Evolutionary conservation across 2,797 vertebrate genomes (phyloP), one percentile per base, ranked within the genome.

Genomic region (Ficedula albicollis): DNA sequence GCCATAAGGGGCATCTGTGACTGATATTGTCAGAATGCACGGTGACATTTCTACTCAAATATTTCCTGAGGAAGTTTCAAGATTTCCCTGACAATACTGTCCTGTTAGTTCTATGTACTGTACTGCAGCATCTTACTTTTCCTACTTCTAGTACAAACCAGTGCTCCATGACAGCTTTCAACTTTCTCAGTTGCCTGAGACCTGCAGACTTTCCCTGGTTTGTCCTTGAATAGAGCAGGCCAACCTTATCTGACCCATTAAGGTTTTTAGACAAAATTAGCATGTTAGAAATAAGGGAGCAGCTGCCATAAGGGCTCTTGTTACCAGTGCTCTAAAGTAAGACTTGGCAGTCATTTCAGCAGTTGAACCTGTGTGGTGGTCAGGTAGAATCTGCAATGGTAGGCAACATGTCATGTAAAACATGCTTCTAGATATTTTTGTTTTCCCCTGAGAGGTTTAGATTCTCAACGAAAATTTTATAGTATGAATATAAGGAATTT

Each of bases 131-230:
- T 60, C 41, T 72, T 55, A 26, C 18, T 68, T 84, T 54, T 79
- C 44, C 41, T 67, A 15, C 17, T 38, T 38, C 34, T 64, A 26
- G 7, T 52, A 55, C 29, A 29, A 56, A 54, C 20, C 43, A 87
- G 34, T 0, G 1, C 22, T 69, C 41, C 23, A 13, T 2, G 1
- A 15, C 15, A 63, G 13, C 46, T 79, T 23, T 78, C 0, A 0
- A 62, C 48, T 59, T 87, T 29, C 43, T 63, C 30, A 49, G 18
- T 75, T 93, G 15, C 22, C 44, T 29, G 43, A 70, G 49, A 80
- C n/a, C 39, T 88, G n/a, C 36, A 80, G 41, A 18, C 29, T 63
- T 76, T 43, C 20, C 22, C 14, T 66, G 13, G 34, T 63, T n/a
- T 46, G 12, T 44, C 23, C 21, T 77, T 67, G 56, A 70, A 49